These are phyloP conservation scores for Lates japonicus DNA, from an alignment of 2,797 vertebrate genomes.

Conservation along the genomic window DNA sequence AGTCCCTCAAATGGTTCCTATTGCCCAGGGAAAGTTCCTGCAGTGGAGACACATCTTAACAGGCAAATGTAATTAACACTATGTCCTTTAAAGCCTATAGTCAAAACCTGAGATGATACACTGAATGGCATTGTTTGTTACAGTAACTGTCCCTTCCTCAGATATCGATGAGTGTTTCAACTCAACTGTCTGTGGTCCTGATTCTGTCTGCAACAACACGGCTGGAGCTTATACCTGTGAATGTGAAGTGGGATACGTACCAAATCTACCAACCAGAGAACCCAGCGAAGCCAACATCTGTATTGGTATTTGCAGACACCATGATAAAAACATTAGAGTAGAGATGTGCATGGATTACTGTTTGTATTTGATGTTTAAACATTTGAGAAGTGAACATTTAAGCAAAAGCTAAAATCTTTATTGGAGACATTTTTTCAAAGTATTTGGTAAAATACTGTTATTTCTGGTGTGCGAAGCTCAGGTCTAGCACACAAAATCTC, in stretches of 20 bases:
- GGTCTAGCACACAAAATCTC: too few species aligned
- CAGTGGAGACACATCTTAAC: background rate
- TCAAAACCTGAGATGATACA: too few species aligned
- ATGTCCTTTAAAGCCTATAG: too few species aligned
- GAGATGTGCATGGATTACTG: background rate
- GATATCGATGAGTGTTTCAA: conserved; percentile 74
- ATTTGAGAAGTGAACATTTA: too few species aligned
- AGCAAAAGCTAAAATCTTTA: too few species aligned
- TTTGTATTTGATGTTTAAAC: too few species aligned
- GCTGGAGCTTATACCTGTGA: conserved; percentile 27
- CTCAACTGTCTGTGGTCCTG: conserved; percentile 56
- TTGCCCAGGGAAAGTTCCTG: background rate
- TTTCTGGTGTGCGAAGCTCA: too few species aligned
- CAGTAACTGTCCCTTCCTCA: conserved; percentile 16
- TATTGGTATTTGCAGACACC: conserved; percentile 53
- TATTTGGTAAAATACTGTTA: too few species aligned
- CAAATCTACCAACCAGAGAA: background rate
- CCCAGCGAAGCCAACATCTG: conserved; percentile 64
- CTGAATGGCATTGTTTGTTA: conserved; percentile 45
- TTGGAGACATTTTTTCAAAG: too few species aligned
- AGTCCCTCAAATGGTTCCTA: background rate
- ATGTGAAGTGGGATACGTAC: conserved; percentile 51
- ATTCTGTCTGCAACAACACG: conserved; percentile 62
- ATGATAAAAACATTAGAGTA: background rate
- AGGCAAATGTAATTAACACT: too few species aligned